phyloP scores from a whole-genome alignment of 2,113 vertebrate species.

The Cheilinus undulatus region DNA sequence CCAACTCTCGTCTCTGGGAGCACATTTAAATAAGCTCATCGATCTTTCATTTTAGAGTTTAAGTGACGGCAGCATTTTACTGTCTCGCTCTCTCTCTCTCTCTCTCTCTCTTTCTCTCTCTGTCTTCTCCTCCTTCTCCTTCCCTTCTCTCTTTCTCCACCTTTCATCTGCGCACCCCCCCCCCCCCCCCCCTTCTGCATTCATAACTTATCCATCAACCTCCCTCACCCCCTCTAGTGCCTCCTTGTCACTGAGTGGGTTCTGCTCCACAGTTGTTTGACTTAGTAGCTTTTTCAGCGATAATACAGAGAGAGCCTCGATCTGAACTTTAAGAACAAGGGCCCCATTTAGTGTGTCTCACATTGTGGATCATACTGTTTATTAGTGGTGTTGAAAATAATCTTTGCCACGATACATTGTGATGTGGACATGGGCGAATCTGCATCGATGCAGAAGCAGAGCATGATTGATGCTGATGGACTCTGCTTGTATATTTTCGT shows the following conservation, averaged over 20 bases:
- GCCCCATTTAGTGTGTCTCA: conserved; percentile 33
- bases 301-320: conserved; percentile 33
- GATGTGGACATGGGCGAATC: too few species aligned
- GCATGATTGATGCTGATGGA: too few species aligned
- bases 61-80: conserved; percentile 82
- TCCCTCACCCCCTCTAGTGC: conserved; percentile 2
- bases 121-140: too few species aligned
- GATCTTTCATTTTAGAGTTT: conserved; percentile 84
- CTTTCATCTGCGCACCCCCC: conserved; percentile 64
- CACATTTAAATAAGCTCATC: conserved; percentile 84
- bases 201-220: conserved; percentile 54
- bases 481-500: too few species aligned
- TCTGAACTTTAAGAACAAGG: conserved; percentile 37
- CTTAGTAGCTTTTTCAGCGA: conserved; percentile 55
- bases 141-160: conserved; percentile 12
- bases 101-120: not conserved
- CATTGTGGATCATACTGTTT: conserved; percentile 47
- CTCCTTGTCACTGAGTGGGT: conserved; percentile 49
- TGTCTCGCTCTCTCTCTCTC: conserved; percentile 32
- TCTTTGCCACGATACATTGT: too few species aligned
- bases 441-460: too few species aligned
- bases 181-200: conserved; percentile 49
- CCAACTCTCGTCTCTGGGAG: conserved; percentile 75
- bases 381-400: too few species aligned
- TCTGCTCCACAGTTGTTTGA: conserved; percentile 70